Conservation (phyloP, 2,113 vertebrate genomes). For the Vimba vimba region DNA sequence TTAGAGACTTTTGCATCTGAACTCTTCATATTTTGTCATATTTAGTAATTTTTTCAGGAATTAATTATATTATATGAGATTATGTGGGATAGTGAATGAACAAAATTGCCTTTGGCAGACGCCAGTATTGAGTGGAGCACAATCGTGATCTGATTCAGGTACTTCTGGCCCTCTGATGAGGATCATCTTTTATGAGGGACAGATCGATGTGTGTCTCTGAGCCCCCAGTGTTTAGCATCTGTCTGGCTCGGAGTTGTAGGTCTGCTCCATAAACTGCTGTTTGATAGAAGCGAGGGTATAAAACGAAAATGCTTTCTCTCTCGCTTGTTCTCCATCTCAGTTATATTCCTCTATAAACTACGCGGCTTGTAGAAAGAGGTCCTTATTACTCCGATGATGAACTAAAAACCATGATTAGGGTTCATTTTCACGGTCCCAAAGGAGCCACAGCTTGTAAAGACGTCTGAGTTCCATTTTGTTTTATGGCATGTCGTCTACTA, state of each 20-base stretch:
- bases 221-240: background rate
- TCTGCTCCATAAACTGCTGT: constrained; percentile 33
- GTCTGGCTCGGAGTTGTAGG: background rate
- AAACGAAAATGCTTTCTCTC: constrained; percentile 35
- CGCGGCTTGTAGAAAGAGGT: constrained; percentile 42
- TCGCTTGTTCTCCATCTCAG: background rate
- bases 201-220: background rate
- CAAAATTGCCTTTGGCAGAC: background rate
- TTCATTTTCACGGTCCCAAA: constrained; percentile 14
- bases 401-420: constrained; percentile 48
- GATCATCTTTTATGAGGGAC: constrained; percentile 8
- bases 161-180: constrained; percentile 9
- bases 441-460: constrained; percentile 40
- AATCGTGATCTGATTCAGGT: constrained; percentile 22
- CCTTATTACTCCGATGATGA: constrained; percentile 44
- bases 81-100: background rate
- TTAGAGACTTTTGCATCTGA: too few species aligned
- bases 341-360: constrained; percentile 47
- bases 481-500: constrained; percentile 31
- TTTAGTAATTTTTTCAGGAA: background rate
- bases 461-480: constrained; percentile 41
- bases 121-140: background rate
- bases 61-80: background rate
- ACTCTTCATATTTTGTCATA: too few species aligned
- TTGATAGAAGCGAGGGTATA: constrained; percentile 33